These are phyloP conservation scores for Delphinapterus leucas DNA, from an alignment of 2,113 vertebrate species.

Conservation along the genomic window DNA sequence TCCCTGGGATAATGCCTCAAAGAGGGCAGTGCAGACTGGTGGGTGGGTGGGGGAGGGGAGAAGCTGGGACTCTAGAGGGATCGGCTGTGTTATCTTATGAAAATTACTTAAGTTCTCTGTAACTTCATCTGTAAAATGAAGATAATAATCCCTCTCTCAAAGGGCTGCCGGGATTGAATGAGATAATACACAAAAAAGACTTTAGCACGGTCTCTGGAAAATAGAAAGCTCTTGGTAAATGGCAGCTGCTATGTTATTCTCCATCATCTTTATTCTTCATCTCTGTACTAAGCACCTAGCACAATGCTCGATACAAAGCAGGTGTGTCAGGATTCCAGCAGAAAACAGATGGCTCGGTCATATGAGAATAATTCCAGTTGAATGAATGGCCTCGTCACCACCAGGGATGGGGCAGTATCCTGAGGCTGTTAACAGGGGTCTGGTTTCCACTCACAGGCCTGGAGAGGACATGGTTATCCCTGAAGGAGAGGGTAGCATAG, in stretches of 20 bases:
- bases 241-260: not conserved
- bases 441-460: not conserved
- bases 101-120: not conserved
- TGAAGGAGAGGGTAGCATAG: not conserved
- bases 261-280: not conserved
- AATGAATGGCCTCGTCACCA: not conserved
- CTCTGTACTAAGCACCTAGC: not conserved
- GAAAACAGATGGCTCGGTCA: not conserved
- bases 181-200: not conserved
- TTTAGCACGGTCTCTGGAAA: not conserved
- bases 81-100: not conserved
- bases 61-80: fast-evolving
- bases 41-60: not conserved
- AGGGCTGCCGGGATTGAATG: not conserved
- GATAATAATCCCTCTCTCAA: not conserved
- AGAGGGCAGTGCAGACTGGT: too few species aligned
- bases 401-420: not conserved
- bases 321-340: not conserved
- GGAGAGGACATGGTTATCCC: not conserved
- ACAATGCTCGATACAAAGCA: not conserved
- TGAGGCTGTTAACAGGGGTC: not conserved
- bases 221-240: not conserved
- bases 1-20: not conserved
- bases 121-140: not conserved
- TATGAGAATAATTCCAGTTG: not conserved